phyloP scores from a whole-genome alignment of 64 coral and sea anemone species.

The Catalaphyllia jardinei region DNA sequence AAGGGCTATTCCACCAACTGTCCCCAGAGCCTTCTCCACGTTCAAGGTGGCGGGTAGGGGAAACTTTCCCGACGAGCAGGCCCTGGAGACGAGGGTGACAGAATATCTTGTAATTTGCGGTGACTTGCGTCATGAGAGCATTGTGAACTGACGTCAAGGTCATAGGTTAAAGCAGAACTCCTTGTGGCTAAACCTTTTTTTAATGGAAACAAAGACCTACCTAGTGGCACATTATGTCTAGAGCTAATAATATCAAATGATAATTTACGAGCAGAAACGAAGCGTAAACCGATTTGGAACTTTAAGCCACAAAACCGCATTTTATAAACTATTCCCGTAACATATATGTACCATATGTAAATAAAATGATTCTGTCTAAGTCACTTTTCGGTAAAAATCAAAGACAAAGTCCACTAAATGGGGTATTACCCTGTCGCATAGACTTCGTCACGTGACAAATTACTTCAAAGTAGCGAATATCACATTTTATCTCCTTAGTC shows the following conservation, averaged over 20 bases:
- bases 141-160: no score
- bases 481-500: neutral
- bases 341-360: neutral
- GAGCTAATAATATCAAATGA: neutral
- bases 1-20: no score
- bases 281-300: neutral
- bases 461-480: neutral
- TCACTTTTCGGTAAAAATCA: neutral
- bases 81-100: no score
- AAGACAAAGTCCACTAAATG: neutral
- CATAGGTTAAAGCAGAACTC: no score
- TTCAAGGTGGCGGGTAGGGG: no score
- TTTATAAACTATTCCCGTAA: neutral
- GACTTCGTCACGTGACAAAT: neutral
- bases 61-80: no score
- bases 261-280: neutral
- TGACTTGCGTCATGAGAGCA: no score
- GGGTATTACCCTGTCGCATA: neutral
- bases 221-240: conserved; percentile 21
- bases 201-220: neutral
- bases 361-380: neutral
- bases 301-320: neutral
- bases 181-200: neutral
- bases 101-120: no score
- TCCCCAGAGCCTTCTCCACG: no score